Percentiles rank a stretch among this genome's conserved stretches.
These are phyloP conservation scores for Meganola albula DNA, from an alignment of 2,888 invertebrate genomes.

Conservation along the genomic window DNA sequence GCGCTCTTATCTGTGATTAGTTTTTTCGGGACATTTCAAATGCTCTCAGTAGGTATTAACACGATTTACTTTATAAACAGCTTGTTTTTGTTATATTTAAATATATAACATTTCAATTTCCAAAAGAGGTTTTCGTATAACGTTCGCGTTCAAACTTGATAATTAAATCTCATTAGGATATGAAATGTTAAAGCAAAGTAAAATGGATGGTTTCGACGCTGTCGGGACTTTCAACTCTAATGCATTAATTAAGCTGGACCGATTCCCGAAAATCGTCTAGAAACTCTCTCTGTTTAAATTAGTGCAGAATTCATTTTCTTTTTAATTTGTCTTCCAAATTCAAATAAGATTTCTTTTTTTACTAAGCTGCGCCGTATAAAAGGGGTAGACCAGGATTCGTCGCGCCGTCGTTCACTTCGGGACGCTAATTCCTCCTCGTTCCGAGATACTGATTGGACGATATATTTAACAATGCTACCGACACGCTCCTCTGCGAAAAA, in stretches of 20 bases:
- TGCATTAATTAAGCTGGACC: constrained; percentile 66
- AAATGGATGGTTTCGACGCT: constrained; percentile 25
- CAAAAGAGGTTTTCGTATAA: no score
- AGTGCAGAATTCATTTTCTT: constrained; percentile 73
- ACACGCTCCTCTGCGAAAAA: constrained; percentile 65
- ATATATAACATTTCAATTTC: no score
- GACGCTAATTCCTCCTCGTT: constrained; percentile 70
- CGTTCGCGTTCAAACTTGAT: constrained; percentile 3
- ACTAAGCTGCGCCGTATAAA: constrained; percentile 61
- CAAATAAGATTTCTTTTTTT: constrained; percentile 74
- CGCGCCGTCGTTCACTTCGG: constrained; percentile 52
- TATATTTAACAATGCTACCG: constrained; percentile 75
- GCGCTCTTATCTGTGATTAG: constrained; percentile 63
- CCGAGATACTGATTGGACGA: constrained; percentile 73
- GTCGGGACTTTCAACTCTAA: constrained; percentile 50
- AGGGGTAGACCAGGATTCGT: constrained; percentile 65
- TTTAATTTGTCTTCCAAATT: constrained; percentile 74
- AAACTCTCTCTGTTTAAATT: constrained; percentile 68
- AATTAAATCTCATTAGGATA: constrained; percentile 19
- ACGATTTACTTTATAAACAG: no score
- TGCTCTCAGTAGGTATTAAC: constrained; percentile 29
- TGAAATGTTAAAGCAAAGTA: constrained; percentile 23
- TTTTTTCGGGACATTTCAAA: constrained; percentile 55
- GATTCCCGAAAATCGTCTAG: constrained; percentile 64
- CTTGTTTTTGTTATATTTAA: no score